Evolutionary conservation across 2,113 vertebrate species (phyloP).

Genomic region (Aix galericulata): DNA sequence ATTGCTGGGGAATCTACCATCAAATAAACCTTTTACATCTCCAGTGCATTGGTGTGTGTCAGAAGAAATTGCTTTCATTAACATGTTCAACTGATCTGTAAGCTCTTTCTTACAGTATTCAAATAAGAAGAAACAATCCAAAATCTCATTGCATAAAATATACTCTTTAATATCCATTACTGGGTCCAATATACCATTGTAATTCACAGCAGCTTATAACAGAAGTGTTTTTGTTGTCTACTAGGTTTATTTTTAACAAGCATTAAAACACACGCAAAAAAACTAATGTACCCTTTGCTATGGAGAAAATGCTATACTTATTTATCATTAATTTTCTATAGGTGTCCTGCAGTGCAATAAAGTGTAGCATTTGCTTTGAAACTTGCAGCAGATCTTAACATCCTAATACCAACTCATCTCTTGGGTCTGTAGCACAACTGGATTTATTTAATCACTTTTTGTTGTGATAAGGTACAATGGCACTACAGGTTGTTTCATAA

Average conservation of each 20-base stretch:
- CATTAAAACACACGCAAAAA: constrained; percentile 1
- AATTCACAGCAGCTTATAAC: constrained; percentile 21
- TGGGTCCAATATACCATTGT: background rate
- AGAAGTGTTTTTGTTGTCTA: background rate
- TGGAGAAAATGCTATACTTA: background rate
- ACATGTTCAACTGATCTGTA: background rate
- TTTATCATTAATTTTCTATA: constrained; percentile 6
- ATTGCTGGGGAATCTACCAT: background rate
- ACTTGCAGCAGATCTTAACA: constrained; percentile 23
- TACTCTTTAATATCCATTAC: constrained; percentile 6
- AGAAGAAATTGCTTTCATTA: constrained; percentile 43
- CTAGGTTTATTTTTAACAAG: constrained; percentile 24
- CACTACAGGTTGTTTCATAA: background rate
- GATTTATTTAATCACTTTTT: constrained; percentile 36
- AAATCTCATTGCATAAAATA: background rate
- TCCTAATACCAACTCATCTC: background rate
- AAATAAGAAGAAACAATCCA: background rate
- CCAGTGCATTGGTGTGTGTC: background rate
- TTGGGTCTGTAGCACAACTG: constrained; percentile 3
- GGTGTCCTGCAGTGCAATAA: background rate
- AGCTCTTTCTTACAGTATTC: background rate
- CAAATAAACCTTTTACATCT: background rate
- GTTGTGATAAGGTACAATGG: background rate
- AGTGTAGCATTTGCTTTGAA: background rate
- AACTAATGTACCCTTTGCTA: background rate